These are phyloP conservation scores for Ophioderma brevispina DNA, from an alignment of 35 echinoderm and acorn worm species.

Conservation along the genomic window DNA sequence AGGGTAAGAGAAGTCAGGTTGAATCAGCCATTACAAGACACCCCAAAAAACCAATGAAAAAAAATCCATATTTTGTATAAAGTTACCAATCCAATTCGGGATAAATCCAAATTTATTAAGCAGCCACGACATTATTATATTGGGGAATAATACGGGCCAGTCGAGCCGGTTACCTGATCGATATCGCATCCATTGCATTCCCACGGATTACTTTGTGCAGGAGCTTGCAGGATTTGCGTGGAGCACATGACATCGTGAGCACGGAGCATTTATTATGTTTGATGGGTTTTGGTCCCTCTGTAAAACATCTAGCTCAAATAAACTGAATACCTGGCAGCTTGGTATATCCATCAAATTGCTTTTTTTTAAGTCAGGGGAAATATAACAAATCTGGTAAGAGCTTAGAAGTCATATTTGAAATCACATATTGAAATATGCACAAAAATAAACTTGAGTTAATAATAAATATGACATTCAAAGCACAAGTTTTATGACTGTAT, in stretches of 20 bases:
- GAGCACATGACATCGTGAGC: too few species aligned
- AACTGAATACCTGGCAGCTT: too few species aligned
- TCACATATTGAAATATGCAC: background rate
- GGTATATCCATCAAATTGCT: background rate
- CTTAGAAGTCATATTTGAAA: background rate
- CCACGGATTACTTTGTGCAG: background rate
- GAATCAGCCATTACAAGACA: background rate
- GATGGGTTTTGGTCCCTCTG: background rate
- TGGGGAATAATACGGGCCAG: background rate
- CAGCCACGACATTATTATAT: background rate
- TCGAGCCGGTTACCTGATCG: background rate
- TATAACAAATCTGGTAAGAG: background rate
- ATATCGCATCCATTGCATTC: background rate
- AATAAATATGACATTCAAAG: too few species aligned
- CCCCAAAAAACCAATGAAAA: background rate
- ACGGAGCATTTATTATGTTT: background rate
- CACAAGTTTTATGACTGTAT: too few species aligned
- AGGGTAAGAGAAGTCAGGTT: background rate
- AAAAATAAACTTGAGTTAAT: background rate
- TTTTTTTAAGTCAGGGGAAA: background rate
- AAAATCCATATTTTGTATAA: constrained; percentile 1
- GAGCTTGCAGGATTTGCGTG: background rate
- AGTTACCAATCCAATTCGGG: background rate
- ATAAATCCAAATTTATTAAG: constrained; percentile 5
- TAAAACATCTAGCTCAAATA: background rate